A percentile compares a stretch with the other conserved stretches of the same genome.
Evolutionary conservation across 2,888 invertebrate species (phyloP).

Genomic region (Cotesia congregata): DNA sequence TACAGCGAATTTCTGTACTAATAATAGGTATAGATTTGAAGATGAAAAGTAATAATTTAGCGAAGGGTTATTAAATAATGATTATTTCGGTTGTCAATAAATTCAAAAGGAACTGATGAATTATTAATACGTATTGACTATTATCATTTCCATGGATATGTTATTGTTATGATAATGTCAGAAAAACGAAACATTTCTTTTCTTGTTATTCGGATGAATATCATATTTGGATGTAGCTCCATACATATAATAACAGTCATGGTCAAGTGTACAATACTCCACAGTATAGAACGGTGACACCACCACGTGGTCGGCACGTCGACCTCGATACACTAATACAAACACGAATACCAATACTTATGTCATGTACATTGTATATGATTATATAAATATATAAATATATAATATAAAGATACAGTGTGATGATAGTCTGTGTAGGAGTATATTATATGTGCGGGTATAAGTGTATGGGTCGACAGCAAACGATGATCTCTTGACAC

Average conservation of each 20-base stretch:
- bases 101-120: too few relatives aligned
- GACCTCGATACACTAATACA: constrained; percentile 23
- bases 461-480: constrained; percentile 32
- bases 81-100: too few relatives aligned
- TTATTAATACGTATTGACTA: too few relatives aligned
- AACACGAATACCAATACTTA: neutral
- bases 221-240: neutral
- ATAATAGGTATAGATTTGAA: too few relatives aligned
- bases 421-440: neutral
- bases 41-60: too few relatives aligned
- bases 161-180: too few relatives aligned
- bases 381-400: neutral
- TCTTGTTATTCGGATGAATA: neutral
- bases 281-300: neutral
- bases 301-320: constrained; percentile 34
- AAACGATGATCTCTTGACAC: constrained; percentile 40
- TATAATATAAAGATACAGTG: neutral
- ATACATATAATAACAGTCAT: neutral
- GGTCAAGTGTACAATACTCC: neutral
- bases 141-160: too few relatives aligned
- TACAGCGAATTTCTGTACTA: too few relatives aligned
- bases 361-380: too few relatives aligned
- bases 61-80: too few relatives aligned
- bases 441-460: neutral
- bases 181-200: too few relatives aligned